Evolutionary conservation across 2,113 vertebrate species (phyloP).

Genomic region (Crypturellus undulatus): DNA sequence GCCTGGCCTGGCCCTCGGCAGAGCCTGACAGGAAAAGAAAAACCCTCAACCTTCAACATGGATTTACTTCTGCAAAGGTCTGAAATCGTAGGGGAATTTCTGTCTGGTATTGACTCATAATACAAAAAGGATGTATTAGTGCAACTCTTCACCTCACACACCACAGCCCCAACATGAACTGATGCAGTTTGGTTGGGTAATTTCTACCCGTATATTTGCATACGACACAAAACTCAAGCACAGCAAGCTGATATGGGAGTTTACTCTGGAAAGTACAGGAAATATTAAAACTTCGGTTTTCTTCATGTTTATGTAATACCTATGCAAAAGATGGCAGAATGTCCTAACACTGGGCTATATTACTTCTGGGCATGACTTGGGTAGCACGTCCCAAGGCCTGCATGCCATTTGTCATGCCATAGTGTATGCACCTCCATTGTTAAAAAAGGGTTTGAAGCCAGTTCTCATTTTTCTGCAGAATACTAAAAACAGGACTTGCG

Average conservation of each 20-base stretch:
- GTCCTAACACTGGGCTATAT: not conserved
- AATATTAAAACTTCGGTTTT: not conserved
- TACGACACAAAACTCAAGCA: slow-evolving; percentile 2
- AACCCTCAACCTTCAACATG: not conserved
- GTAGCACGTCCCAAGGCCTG: not conserved
- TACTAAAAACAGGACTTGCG: not conserved
- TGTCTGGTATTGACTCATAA: slow-evolving; percentile 32
- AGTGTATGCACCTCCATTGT: not conserved
- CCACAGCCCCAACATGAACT: not conserved
- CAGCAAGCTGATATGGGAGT: not conserved
- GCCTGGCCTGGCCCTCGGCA: not conserved
- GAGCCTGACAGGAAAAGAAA: not conserved
- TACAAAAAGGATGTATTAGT: not conserved
- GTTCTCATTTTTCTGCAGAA: not conserved
- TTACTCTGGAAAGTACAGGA: slow-evolving; percentile 58
- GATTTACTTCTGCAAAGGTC: not conserved
- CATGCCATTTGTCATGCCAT: not conserved
- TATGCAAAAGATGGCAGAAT: not conserved
- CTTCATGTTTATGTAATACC: not conserved
- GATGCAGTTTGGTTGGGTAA: not conserved
- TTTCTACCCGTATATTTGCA: slow-evolving; percentile 16
- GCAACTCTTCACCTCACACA: slow-evolving; percentile 17
- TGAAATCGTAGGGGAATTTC: slow-evolving; percentile 46
- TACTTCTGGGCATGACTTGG: not conserved
- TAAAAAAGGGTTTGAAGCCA: not conserved